These are phyloP conservation scores for Parnassius glacialis DNA, from an alignment of 2,888 invertebrate species.

Conservation along the genomic window DNA sequence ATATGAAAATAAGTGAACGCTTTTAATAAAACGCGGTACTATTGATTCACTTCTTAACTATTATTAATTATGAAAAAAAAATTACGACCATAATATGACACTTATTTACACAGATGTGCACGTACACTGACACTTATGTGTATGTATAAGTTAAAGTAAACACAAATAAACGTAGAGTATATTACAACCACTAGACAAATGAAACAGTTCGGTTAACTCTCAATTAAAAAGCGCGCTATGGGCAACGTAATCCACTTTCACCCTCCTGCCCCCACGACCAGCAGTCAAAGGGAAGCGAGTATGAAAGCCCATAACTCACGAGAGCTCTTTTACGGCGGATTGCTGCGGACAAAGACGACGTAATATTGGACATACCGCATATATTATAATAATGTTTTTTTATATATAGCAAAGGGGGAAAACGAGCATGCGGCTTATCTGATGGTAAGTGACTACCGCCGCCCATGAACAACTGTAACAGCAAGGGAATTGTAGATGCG, in stretches of 20 bases:
- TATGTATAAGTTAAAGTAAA: neutral
- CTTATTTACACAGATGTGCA: slow-evolving; percentile 7
- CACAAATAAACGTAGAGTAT: slow-evolving; percentile 36
- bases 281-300: neutral
- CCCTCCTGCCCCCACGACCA: neutral
- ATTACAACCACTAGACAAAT: neutral
- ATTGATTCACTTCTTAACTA: too few species aligned
- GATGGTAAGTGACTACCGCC: too few species aligned
- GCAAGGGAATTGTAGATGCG: too few species aligned
- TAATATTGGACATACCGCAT: too few species aligned
- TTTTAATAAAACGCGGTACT: too few species aligned
- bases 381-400: too few species aligned
- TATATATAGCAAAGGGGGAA: too few species aligned
- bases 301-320: neutral
- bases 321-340: neutral
- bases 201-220: neutral
- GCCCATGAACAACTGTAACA: too few species aligned
- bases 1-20: too few species aligned
- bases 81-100: neutral
- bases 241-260: neutral
- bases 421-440: too few species aligned
- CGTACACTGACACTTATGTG: neutral
- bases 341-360: neutral
- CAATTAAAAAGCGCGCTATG: neutral
- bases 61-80: neutral